Conservation (phyloP, 1,140 invertebrate species). For the Ephestia elutella region DNA sequence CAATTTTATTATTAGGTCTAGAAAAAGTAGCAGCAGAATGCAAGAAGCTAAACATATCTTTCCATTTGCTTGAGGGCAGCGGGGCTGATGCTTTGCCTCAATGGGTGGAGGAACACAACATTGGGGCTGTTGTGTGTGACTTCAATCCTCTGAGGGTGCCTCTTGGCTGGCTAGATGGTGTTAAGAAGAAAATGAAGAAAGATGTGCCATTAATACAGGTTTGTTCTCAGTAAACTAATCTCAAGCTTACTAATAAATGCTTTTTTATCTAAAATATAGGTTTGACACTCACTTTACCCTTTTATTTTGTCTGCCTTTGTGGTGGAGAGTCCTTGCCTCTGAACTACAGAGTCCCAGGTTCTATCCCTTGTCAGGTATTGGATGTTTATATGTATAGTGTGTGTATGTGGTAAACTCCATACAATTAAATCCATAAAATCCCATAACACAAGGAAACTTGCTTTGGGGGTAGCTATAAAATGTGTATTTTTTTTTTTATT, state of each 20-base stretch:
- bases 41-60: conserved; percentile 82
- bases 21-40: conserved; percentile 84
- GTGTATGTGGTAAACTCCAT: too few relatives aligned
- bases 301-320: too few relatives aligned
- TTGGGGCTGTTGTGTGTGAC: conserved; percentile 89
- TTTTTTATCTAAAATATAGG: too few relatives aligned
- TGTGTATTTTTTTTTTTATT: too few relatives aligned
- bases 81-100: conserved; percentile 81
- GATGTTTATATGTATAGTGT: too few relatives aligned
- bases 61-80: conserved; percentile 85
- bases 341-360: too few relatives aligned
- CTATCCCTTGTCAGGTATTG: too few relatives aligned
- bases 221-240: conserved; percentile 50
- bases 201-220: conserved; percentile 85
- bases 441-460: too few relatives aligned
- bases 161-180: conserved; percentile 81
- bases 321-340: too few relatives aligned
- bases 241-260: neutral
- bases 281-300: too few relatives aligned
- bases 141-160: conserved; percentile 86
- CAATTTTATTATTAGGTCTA: conserved; percentile 76
- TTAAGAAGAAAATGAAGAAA: conserved; percentile 81
- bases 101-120: conserved; percentile 82
- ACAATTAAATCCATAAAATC: too few relatives aligned
- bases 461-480: too few relatives aligned